Base-by-base conservation (phyloP, 2,797 vertebrate genomes). In the Enteromius paludinosus region DNA sequence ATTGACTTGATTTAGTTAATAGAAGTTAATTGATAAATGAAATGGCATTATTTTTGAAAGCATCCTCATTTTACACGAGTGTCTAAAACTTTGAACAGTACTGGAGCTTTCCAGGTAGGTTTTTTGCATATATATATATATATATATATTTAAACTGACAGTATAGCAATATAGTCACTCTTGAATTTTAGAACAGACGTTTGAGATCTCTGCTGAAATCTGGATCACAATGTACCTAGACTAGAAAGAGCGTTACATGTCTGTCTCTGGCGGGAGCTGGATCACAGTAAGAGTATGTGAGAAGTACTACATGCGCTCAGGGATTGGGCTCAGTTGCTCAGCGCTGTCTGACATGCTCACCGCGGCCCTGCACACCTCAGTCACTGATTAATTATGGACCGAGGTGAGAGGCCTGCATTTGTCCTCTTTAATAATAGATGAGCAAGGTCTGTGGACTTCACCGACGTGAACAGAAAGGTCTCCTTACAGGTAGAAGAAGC, bases 361-460 rank as follows among this genome's bases (percentile, higher is more conserved):
- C 7, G 7, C 2, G 52, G 47, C 52, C 33, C 66, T 17, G 35
- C n/a, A 79, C 65, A 54, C 77, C 77, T 79, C 68, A 35, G 66
- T 78, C 82, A 33, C 61, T 54, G 75, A 78, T 84, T 84, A 84
- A 84, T 80, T 84, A 79, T 84, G 83, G 61, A 84, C 77, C 0
- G 64, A 54, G 83, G 78, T 85, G 78, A 85, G 72, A 70, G 52
- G 64, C 23, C 65, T 52, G 73, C 73, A 82, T 85, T 82, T 82
- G 83, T 85, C 73, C 47, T 75, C 43, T 56, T 81, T 52, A 70
- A 85, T 85, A 85, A 81, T 71, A 62, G 33, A 85, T 66, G 73
- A 81, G 28, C 25, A 43, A 59, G 78, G 83, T 68, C 78, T 41
- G 62, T 64, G 43, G 78, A 81, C 64, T 56, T 74, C 76, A 56